phyloP scores from a whole-genome alignment of 2,113 vertebrate genomes.

The Toxostoma redivivum region DNA sequence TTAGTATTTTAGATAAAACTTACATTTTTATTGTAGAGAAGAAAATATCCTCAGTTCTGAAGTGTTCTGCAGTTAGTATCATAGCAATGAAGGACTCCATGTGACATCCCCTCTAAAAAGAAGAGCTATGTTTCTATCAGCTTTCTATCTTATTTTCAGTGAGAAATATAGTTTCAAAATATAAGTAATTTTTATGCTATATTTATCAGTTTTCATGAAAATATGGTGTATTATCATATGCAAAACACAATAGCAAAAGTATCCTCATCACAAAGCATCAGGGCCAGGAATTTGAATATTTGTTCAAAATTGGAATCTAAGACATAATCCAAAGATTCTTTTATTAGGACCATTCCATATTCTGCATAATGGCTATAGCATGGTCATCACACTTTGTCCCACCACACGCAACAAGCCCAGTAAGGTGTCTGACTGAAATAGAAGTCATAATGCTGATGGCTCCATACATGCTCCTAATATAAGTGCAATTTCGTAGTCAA shows the following conservation, averaged over 20 bases:
- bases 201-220: neutral
- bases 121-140: neutral
- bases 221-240: neutral
- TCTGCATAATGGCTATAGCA: neutral
- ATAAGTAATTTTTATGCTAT: neutral
- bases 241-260: neutral
- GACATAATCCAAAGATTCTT: neutral
- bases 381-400: neutral
- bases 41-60: neutral
- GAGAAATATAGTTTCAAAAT: neutral
- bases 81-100: neutral
- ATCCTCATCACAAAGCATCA: neutral
- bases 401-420: neutral
- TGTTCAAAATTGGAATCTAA: neutral
- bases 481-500: neutral
- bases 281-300: neutral
- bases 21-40: neutral
- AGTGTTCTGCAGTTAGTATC: neutral
- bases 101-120: neutral
- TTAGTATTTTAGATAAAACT: neutral
- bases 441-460: neutral
- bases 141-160: neutral
- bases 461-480: neutral
- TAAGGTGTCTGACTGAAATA: accelerated
- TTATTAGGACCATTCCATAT: neutral